These are phyloP conservation scores for Calyptommatus sinebrachiatus DNA, from an alignment of 2,113 vertebrate species.

Conservation along the genomic window DNA sequence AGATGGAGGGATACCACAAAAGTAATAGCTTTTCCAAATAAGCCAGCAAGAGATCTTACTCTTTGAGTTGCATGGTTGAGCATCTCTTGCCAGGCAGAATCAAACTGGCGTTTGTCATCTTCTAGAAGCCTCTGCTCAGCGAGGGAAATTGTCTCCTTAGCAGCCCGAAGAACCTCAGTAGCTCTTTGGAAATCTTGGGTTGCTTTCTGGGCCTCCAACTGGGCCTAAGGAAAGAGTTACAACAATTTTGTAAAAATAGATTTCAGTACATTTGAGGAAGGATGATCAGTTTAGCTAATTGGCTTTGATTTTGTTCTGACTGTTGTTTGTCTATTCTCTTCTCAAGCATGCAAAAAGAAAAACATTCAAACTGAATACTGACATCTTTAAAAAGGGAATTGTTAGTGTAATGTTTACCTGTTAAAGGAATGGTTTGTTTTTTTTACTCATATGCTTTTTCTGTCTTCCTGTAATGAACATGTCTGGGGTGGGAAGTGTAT, in stretches of 20 bases:
- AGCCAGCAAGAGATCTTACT: conserved; percentile 64
- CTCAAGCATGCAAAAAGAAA: not conserved
- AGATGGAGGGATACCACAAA: not conserved
- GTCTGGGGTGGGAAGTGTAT: too few relatives aligned
- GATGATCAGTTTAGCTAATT: accelerated
- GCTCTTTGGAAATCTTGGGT: conserved; percentile 97
- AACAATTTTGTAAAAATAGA: accelerated
- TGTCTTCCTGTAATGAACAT: too few relatives aligned
- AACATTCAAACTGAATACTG: too few relatives aligned
- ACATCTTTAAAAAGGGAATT: not conserved
- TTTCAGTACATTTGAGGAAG: not conserved
- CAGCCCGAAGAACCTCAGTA: conserved; percentile 89
- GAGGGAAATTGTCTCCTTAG: conserved; percentile 94
- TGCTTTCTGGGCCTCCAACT: conserved; percentile 91
- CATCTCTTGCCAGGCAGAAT: conserved; percentile 98
- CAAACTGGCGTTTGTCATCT: conserved; percentile 93
- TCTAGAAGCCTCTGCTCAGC: conserved; percentile 92
- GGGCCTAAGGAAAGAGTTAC: conserved; percentile 72
- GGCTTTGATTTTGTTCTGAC: not conserved
- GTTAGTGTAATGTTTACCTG: not conserved
- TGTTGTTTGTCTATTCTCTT: not conserved
- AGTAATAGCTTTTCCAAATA: not conserved
- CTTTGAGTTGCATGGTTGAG: conserved; percentile 95
- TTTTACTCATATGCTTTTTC: too few relatives aligned
- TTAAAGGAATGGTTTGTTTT: too few relatives aligned